Conservation (phyloP, 2,888 invertebrate species). For the Steinernema hermaphroditum region DNA sequence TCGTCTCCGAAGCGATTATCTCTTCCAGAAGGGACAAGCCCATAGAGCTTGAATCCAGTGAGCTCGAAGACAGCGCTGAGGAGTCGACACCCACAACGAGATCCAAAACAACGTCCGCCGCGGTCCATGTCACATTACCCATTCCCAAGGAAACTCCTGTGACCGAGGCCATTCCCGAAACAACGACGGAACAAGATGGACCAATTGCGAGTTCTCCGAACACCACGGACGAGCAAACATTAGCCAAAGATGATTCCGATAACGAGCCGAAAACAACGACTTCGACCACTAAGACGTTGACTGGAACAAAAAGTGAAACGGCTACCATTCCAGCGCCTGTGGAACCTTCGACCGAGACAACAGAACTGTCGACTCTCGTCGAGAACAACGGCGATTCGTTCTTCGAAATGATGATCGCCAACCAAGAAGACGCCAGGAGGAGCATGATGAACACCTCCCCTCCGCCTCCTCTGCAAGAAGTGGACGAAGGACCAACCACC, state of each 20-base stretch:
- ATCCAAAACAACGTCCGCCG: neutral
- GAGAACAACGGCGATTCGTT: conserved; percentile 17
- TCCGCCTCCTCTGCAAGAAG: neutral
- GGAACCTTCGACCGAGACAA: neutral
- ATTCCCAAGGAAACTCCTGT: neutral
- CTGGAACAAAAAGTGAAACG: neutral
- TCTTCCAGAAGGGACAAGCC: neutral
- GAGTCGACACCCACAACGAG: too few relatives aligned
- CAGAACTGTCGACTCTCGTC: too few relatives aligned
- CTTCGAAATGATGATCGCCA: conserved; percentile 29
- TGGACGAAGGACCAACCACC: neutral
- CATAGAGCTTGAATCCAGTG: neutral
- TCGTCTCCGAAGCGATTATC: conserved; percentile 7
- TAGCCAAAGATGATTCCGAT: neutral
- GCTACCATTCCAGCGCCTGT: neutral
- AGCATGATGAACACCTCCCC: conserved; percentile 27
- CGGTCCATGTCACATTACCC: neutral
- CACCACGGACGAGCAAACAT: neutral
- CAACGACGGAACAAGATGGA: neutral
- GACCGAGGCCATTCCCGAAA: neutral
- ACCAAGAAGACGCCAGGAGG: conserved; percentile 16
- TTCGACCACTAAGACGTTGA: neutral
- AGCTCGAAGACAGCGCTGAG: neutral
- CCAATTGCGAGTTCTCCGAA: neutral
- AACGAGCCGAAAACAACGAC: neutral